Percentiles rank a stretch among this genome's conserved stretches.
Evolutionary conservation across 2,113 vertebrate species (phyloP).

Genomic region (Ciconia maguari): DNA sequence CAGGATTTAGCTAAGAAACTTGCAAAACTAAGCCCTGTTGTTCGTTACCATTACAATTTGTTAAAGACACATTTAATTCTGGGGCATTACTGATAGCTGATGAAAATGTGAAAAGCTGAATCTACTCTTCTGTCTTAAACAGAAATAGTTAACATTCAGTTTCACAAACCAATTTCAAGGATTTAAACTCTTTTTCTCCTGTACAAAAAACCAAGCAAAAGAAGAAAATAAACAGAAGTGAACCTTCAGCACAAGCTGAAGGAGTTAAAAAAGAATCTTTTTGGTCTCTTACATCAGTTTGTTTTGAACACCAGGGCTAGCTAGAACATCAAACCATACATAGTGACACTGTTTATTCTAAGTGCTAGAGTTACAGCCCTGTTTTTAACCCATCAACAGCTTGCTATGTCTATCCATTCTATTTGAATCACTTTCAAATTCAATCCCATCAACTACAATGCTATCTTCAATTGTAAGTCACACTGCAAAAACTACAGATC

Average conservation of each 20-base stretch:
- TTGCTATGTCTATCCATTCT: neutral
- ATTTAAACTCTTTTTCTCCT: neutral
- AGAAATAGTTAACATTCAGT: neutral
- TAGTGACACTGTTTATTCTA: slow-evolving; percentile 18
- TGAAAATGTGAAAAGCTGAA: neutral
- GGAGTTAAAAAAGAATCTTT: neutral
- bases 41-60: neutral
- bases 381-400: slow-evolving; percentile 10
- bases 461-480: neutral
- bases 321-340: slow-evolving; percentile 29
- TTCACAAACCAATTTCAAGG: neutral
- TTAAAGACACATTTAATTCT: neutral
- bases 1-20: neutral
- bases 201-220: neutral
- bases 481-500: neutral
- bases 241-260: neutral
- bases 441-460: neutral
- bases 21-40: neutral
- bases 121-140: neutral
- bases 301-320: slow-evolving; percentile 27
- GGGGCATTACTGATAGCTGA: neutral
- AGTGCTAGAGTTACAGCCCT: neutral
- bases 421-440: neutral
- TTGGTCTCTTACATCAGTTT: neutral
- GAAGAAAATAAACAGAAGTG: neutral